Evolutionary conservation across 2,797 vertebrate genomes (phyloP).

Genomic region (Artibeus lituratus): DNA sequence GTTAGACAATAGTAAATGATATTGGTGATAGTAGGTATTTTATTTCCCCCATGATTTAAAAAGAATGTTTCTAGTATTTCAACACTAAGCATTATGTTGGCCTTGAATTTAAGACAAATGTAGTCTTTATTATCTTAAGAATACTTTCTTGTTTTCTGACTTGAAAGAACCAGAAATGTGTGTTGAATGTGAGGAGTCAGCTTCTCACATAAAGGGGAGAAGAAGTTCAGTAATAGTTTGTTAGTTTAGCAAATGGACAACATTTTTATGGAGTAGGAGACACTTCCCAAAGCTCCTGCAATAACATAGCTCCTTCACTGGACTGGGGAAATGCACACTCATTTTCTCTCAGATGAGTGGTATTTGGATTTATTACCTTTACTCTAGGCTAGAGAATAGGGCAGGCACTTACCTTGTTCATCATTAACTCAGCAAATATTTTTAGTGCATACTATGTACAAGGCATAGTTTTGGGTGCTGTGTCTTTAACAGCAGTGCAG

Average conservation of each 20-base stretch:
- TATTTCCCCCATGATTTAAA: neutral
- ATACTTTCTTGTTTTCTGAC: neutral
- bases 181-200: neutral
- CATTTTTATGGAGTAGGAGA: neutral
- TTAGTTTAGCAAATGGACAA: neutral
- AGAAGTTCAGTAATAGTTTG: neutral
- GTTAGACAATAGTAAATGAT: neutral
- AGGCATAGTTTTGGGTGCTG: neutral
- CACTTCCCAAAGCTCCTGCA: neutral
- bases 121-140: conserved; percentile 9
- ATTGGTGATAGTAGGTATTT: neutral
- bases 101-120: neutral
- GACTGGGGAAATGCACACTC: neutral
- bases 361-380: neutral
- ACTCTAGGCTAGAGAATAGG: neutral
- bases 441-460: neutral
- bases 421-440: neutral
- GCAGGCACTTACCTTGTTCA: neutral
- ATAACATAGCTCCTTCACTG: neutral
- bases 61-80: conserved; percentile 38
- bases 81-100: neutral
- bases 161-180: neutral
- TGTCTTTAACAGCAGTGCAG: neutral
- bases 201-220: neutral
- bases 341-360: neutral